Base-by-base conservation (phyloP, 2,113 vertebrate species). In the Gavia stellata region DNA sequence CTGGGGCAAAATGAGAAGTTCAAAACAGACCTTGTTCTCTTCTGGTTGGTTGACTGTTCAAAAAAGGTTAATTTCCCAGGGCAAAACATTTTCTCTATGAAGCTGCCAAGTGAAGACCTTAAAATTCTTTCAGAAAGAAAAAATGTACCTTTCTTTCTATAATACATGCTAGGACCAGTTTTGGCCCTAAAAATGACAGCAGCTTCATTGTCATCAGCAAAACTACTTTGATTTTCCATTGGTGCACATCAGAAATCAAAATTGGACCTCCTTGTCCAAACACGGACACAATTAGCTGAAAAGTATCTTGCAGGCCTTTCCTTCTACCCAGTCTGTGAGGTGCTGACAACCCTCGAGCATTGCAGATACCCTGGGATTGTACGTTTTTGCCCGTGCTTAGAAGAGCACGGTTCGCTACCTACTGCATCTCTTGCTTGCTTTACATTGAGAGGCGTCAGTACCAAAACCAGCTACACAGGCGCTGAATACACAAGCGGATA, bases 321-420 rank as follows among this genome's bases (percentile, higher is more conserved):
- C 45, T 88, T 73, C 52, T 75, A 73, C 33, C 52, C 56, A 36
- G 14, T 29, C 47, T 45, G 14, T 12, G 52, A 53, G 53, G 9
- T 45, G 29, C 58, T 75, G 47, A 61, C 8, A 17, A 31, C 40
- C 21, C 65, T 52, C 26, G 34, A 40, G 53, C 49, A 19, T 4
- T 8, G 5, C 58, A 67, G 52, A 14, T 5, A 12, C 3, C 44
- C 52, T 74, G 52, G 34, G 34, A 7, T 18, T 31, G 18, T 17
- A 4, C 1, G 5, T 12, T 7, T 74, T 63, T 71, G 5, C 55
- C 33, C 10, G 13, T 21, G 81, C 23, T 42, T 62, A 7, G 71
- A 78, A 84, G 59, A 40, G 12, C 45, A 19, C 33, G 4, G 0
- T 31, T 82, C 0, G 0, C 44, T 33, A 1, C 15, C 44, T 56